A percentile compares a stretch with the other conserved stretches of the same genome.
phyloP scores from a whole-genome alignment of 1,140 invertebrate species.

The Eupristina koningsbergeri region DNA sequence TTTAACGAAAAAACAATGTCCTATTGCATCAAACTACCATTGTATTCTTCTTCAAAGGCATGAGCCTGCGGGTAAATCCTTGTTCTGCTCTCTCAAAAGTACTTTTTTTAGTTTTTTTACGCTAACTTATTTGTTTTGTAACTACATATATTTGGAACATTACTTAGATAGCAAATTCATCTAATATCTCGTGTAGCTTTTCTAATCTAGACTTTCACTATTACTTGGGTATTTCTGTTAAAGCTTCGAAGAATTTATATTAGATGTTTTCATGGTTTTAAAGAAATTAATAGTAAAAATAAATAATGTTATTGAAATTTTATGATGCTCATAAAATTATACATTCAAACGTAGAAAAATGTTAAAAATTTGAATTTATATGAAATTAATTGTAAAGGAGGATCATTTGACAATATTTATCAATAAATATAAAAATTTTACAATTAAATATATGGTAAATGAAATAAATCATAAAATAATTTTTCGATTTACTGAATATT shows the following conservation, averaged over 20 bases:
- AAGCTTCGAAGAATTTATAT: background rate
- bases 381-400: background rate
- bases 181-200: background rate
- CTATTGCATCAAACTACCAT: slow-evolving; percentile 31
- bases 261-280: background rate
- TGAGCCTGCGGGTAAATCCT: slow-evolving; percentile 61
- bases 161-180: too few relatives aligned
- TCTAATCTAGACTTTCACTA: slow-evolving; percentile 14
- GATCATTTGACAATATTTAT: too few relatives aligned
- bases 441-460: too few relatives aligned
- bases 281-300: background rate
- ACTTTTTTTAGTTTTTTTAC: slow-evolving; percentile 49
- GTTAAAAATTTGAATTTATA: background rate
- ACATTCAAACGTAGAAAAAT: background rate
- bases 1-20: background rate
- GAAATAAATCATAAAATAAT: background rate
- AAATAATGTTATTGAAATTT: background rate
- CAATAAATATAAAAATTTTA: background rate
- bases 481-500: background rate
- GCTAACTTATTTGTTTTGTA: background rate
- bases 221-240: background rate
- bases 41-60: slow-evolving; percentile 62
- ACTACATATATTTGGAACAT: background rate
- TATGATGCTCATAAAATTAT: background rate
- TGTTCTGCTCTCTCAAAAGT: slow-evolving; percentile 48